phyloP scores from a whole-genome alignment of 2,888 invertebrate species.

The Tubulanus polymorphus region DNA sequence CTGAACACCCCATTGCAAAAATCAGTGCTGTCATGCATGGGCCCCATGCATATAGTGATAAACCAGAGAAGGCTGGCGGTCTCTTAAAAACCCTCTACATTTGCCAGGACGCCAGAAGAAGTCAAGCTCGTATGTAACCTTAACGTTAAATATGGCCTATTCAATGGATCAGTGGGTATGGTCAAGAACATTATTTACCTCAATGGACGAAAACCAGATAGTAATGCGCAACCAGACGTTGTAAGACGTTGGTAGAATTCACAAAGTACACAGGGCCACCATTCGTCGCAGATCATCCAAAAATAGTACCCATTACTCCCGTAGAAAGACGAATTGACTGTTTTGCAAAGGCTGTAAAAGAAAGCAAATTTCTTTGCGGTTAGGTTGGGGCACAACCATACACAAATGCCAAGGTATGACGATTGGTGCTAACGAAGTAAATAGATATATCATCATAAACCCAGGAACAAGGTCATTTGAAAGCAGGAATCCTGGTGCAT shows the following conservation, averaged over 20 bases:
- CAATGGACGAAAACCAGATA: constrained; percentile 9
- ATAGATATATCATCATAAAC: constrained; percentile 21
- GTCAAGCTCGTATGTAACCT: constrained; percentile 22
- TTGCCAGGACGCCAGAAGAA: constrained; percentile 14
- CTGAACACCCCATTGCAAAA: constrained; percentile 16
- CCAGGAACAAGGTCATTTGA: constrained; percentile 20
- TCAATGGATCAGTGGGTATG: constrained; percentile 18
- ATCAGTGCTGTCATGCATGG: constrained; percentile 11
- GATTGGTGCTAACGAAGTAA: constrained; percentile 20
- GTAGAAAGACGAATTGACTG: constrained; percentile 21
- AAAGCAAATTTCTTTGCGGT: constrained; percentile 14
- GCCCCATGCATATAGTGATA: constrained; percentile 11
- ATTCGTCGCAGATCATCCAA: neutral
- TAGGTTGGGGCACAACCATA: constrained; percentile 24
- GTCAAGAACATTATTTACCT: constrained; percentile 20
- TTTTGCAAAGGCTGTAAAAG: constrained; percentile 1
- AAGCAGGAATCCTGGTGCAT: constrained; percentile 18
- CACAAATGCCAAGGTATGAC: constrained; percentile 28
- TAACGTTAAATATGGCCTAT: constrained; percentile 18
- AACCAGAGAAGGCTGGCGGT: constrained; percentile 16
- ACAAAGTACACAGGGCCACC: neutral
- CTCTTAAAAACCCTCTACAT: constrained; percentile 12
- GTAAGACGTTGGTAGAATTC: constrained; percentile 22
- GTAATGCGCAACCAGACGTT: constrained; percentile 10
- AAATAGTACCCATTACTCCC: constrained; percentile 22